phyloP scores from a whole-genome alignment of 2,113 vertebrate genomes.

The Ptychochromis oligacanthus region DNA sequence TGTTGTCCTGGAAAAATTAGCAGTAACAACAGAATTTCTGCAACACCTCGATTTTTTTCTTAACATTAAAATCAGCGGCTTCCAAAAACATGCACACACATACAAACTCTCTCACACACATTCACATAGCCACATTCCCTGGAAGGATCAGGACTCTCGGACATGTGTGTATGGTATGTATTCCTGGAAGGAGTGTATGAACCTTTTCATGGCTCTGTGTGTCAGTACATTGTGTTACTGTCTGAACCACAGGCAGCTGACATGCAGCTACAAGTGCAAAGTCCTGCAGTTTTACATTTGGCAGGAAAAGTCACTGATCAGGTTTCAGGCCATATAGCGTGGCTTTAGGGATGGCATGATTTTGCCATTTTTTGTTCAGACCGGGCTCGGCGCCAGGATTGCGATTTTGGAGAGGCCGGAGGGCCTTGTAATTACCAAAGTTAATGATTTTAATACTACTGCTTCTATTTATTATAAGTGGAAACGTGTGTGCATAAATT shows the following conservation, averaged over 20 bases:
- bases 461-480: too few relatives aligned
- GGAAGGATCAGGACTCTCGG: background rate
- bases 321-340: background rate
- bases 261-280: constrained; percentile 18
- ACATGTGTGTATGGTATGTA: background rate
- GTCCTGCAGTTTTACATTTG: background rate
- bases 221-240: constrained; percentile 19
- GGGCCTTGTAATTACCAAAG: too few relatives aligned
- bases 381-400: too few relatives aligned
- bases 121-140: background rate
- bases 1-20: too few relatives aligned
- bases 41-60: too few relatives aligned
- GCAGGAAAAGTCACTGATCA: background rate
- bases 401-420: too few relatives aligned
- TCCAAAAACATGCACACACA: background rate
- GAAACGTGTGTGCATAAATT: too few relatives aligned
- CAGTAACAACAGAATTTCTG: too few relatives aligned
- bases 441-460: too few relatives aligned
- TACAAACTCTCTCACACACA: background rate
- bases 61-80: too few relatives aligned
- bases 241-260: constrained; percentile 24
- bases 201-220: background rate
- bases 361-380: background rate
- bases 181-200: constrained; percentile 40
- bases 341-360: background rate